phyloP scores from a whole-genome alignment of 2,888 invertebrate species.

The Cynaeus angustus region DNA sequence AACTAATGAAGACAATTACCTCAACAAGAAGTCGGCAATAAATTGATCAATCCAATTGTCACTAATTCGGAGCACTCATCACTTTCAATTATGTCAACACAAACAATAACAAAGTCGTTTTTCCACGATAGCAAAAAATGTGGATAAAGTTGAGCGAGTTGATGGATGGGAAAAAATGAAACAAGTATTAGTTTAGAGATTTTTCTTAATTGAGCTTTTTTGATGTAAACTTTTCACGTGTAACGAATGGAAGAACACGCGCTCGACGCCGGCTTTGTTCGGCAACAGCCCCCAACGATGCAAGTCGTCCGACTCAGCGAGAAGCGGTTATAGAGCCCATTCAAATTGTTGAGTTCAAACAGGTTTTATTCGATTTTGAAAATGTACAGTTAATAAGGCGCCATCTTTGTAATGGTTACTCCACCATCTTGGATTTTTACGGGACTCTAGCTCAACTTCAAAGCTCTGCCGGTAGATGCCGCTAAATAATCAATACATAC shows the following conservation, averaged over 20 bases:
- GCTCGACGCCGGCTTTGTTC: constrained; percentile 53
- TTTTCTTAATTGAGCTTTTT: constrained; percentile 15
- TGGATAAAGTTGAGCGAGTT: constrained; percentile 16
- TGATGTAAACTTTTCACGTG: constrained; percentile 33
- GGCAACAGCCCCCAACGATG: constrained; percentile 58
- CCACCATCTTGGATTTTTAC: background rate
- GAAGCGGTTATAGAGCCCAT: constrained; percentile 57
- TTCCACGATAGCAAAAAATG: constrained; percentile 32
- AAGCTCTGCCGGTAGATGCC: no score
- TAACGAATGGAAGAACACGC: constrained; percentile 52
- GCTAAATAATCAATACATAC: no score
- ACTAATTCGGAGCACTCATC: constrained; percentile 53
- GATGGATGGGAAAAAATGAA: constrained; percentile 26
- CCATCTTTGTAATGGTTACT: background rate
- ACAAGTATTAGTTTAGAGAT: constrained; percentile 25
- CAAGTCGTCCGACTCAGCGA: constrained; percentile 59
- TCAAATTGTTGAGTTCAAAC: constrained; percentile 60
- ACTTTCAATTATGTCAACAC: constrained; percentile 50
- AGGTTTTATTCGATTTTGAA: constrained; percentile 51
- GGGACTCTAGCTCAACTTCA: no score
- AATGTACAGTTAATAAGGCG: background rate
- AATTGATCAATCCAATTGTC: constrained; percentile 55
- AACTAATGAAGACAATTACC: constrained; percentile 50
- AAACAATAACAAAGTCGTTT: constrained; percentile 40
- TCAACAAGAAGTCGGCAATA: constrained; percentile 52